Percentiles rank a stretch among this genome's conserved stretches.
Evolutionary conservation across 2,113 vertebrate species (phyloP).

Genomic region (Haemorhous mexicanus): DNA sequence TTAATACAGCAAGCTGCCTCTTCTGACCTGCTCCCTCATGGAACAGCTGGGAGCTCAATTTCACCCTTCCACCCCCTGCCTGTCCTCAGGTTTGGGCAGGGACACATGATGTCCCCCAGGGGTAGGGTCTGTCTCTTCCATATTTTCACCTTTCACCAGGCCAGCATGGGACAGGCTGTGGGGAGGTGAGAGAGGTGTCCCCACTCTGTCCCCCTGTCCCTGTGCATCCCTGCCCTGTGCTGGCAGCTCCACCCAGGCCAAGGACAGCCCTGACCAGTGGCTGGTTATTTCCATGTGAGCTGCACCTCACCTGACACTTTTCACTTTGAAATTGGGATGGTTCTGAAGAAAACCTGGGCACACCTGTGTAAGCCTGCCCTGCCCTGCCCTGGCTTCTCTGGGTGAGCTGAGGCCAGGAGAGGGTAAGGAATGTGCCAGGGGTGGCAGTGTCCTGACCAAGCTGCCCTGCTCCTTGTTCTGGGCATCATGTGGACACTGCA

Average conservation of each 20-base stretch:
- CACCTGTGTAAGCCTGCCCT: background rate
- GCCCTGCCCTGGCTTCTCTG: background rate
- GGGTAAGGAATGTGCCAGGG: background rate
- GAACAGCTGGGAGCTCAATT: background rate
- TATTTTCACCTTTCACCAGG: background rate
- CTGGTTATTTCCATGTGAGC: background rate
- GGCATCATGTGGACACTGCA: background rate
- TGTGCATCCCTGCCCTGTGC: background rate
- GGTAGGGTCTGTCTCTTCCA: rapidly evolving
- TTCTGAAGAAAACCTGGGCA: background rate
- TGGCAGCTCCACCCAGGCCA: background rate
- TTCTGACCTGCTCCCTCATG: background rate
- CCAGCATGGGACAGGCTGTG: rapidly evolving
- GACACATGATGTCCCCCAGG: background rate
- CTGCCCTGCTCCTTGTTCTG: background rate
- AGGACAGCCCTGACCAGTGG: rapidly evolving
- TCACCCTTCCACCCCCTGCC: background rate
- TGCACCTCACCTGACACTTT: background rate
- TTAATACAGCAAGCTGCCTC: background rate
- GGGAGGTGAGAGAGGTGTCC: background rate
- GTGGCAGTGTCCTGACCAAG: background rate
- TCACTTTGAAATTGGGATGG: background rate
- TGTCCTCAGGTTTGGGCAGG: background rate
- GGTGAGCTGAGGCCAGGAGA: background rate
- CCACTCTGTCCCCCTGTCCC: background rate